A percentile compares a stretch with the other conserved stretches of the same genome.
These are phyloP conservation scores for Asarcornis scutulata DNA, from an alignment of 2,113 vertebrate species.

Conservation along the genomic window DNA sequence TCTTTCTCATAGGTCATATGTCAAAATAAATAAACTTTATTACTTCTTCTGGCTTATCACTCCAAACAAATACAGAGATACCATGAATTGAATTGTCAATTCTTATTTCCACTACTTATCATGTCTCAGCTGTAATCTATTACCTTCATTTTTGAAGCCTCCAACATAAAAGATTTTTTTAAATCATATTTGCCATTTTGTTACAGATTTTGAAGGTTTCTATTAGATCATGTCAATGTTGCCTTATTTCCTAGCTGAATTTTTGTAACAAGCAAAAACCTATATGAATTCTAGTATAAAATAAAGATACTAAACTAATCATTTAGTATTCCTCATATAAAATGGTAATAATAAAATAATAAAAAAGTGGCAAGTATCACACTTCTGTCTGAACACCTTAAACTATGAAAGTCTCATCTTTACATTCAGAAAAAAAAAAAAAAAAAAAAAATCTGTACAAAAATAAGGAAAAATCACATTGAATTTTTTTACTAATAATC, in stretches of 20 bases:
- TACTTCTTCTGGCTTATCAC: neutral
- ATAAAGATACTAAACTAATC: constrained; percentile 14
- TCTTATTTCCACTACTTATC: constrained; percentile 42
- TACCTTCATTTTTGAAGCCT: neutral
- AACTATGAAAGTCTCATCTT: neutral
- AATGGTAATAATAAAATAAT: neutral
- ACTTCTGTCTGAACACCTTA: neutral
- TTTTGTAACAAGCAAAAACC: constrained; percentile 22
- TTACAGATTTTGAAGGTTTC: constrained; percentile 45
- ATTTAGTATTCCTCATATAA: neutral
- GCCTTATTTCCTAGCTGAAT: constrained; percentile 40
- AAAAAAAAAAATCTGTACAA: neutral
- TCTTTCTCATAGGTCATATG: neutral
- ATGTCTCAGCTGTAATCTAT: constrained; percentile 43
- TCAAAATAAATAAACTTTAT: constrained; percentile 2
- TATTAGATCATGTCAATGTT: constrained; percentile 60
- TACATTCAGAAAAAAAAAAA: neutral
- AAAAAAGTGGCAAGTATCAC: neutral
- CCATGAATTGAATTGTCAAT: constrained; percentile 16
- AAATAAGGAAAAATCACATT: neutral
- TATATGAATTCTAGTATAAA: constrained; percentile 1
- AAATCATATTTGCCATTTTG: constrained; percentile 18
- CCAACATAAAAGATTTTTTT: constrained; percentile 22
- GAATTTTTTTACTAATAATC: neutral
- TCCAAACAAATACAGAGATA: neutral